phyloP scores from a whole-genome alignment of 1,140 invertebrate species.

The Calephelis virginiensis region DNA sequence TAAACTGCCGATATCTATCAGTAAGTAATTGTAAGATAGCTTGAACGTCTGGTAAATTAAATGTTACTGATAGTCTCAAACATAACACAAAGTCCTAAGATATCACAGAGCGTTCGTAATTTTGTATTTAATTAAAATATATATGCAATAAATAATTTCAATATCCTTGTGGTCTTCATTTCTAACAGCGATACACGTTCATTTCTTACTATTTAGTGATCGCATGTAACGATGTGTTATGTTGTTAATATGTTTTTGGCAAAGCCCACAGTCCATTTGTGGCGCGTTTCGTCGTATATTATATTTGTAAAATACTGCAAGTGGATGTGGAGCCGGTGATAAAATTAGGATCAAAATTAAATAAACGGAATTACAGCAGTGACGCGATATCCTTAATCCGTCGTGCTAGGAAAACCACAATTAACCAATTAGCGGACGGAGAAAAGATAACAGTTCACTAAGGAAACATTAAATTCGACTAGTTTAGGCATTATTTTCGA shows the following conservation, averaged over 20 bases:
- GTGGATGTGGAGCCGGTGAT: conserved; percentile 69
- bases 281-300: conserved; percentile 54
- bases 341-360: conserved; percentile 75
- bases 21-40: conserved; percentile 54
- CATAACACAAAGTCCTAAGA: conserved; percentile 28
- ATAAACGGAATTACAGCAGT: conserved; percentile 63
- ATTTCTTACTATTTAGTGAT: conserved; percentile 57
- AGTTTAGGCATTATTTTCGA: conserved; percentile 75
- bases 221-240: conserved; percentile 52
- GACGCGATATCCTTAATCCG: conserved; percentile 42
- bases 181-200: conserved; percentile 70
- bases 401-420: conserved; percentile 8
- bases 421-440: conserved; percentile 24
- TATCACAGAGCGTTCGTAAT: conserved; percentile 46
- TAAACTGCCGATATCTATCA: conserved; percentile 68
- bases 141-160: conserved; percentile 55
- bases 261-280: conserved; percentile 50
- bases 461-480: conserved; percentile 57
- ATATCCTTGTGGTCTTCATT: conserved; percentile 77
- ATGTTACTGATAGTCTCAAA: conserved; percentile 27
- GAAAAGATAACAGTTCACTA: conserved; percentile 28
- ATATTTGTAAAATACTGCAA: conserved; percentile 72
- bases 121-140: conserved; percentile 56
- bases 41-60: conserved; percentile 36
- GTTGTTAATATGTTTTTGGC: conserved; percentile 48